Conservation (phyloP, 2,113 vertebrate species). For the Equus przewalskii region DNA sequence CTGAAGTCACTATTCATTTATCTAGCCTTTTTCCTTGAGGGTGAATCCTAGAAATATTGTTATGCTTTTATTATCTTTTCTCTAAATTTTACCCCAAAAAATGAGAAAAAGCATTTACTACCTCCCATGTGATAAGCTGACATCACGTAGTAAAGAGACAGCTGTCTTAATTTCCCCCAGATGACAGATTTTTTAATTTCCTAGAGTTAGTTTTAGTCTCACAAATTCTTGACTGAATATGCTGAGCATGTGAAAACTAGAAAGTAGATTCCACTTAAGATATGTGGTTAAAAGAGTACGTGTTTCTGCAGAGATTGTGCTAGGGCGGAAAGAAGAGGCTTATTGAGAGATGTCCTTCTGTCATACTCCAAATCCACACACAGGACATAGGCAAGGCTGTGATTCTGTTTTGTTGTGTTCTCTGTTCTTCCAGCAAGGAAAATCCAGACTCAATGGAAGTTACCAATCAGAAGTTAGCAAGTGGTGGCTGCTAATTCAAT, state of each 20-base stretch:
- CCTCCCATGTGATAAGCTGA: slow-evolving; percentile 3
- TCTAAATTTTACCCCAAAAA: not conserved
- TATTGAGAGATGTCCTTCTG: not conserved
- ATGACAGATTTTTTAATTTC: slow-evolving; percentile 42
- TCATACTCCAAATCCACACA: not conserved
- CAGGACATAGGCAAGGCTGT: not conserved
- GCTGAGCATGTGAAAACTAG: not conserved
- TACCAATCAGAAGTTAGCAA: not conserved
- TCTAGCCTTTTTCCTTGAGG: not conserved
- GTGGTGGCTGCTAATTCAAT: not conserved
- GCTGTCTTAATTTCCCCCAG: not conserved
- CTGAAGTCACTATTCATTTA: not conserved
- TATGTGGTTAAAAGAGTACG: not conserved
- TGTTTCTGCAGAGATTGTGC: not conserved
- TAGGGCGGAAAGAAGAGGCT: not conserved
- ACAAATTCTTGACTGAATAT: slow-evolving; percentile 27
- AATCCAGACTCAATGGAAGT: not conserved
- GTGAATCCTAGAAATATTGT: not conserved
- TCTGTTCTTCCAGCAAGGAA: not conserved
- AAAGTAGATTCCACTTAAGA: not conserved
- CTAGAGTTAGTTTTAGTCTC: not conserved
- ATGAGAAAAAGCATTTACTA: not conserved
- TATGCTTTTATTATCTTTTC: slow-evolving; percentile 8
- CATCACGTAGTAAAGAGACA: not conserved
- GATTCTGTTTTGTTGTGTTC: not conserved